Evolutionary conservation across 2,797 vertebrate genomes (phyloP).

Genomic region (Craterocephalus amniculus): DNA sequence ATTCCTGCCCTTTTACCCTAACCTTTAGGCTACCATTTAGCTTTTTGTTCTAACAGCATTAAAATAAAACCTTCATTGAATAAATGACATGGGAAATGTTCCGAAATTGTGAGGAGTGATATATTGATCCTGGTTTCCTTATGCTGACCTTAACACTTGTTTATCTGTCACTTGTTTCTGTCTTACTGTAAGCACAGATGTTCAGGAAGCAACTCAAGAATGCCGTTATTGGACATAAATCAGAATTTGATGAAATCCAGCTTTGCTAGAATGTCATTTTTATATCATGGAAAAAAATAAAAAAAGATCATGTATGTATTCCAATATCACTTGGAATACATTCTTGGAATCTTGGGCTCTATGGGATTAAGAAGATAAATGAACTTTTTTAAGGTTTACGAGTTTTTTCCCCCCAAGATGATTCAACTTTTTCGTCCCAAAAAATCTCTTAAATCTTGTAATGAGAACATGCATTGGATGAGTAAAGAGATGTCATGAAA

Average conservation of each 20-base stretch:
- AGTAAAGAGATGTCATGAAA: not conserved
- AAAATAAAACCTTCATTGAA: not conserved
- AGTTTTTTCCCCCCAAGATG: not conserved
- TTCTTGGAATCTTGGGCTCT: too few relatives aligned
- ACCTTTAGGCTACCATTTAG: not conserved
- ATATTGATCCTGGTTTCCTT: not conserved
- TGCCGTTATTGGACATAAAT: not conserved
- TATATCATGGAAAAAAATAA: not conserved
- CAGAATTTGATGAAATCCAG: not conserved
- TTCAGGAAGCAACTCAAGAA: not conserved
- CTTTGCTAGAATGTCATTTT: not conserved
- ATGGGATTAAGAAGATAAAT: not conserved
- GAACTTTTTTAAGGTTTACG: not conserved
- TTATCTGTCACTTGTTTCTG: not conserved
- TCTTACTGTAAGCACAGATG: not conserved
- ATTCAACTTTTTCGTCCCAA: not conserved
- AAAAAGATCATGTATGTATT: not conserved
- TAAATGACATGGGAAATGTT: too few relatives aligned
- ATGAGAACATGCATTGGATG: not conserved
- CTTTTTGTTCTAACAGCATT: not conserved
- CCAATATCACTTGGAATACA: too few relatives aligned
- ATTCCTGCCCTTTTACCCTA: too few relatives aligned
- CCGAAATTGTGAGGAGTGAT: not conserved
- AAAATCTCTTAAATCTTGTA: not conserved
- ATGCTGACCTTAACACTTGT: too few relatives aligned